These are phyloP conservation scores for Ceratina australensis DNA, from an alignment of 1,140 invertebrate genomes.

Conservation along the genomic window DNA sequence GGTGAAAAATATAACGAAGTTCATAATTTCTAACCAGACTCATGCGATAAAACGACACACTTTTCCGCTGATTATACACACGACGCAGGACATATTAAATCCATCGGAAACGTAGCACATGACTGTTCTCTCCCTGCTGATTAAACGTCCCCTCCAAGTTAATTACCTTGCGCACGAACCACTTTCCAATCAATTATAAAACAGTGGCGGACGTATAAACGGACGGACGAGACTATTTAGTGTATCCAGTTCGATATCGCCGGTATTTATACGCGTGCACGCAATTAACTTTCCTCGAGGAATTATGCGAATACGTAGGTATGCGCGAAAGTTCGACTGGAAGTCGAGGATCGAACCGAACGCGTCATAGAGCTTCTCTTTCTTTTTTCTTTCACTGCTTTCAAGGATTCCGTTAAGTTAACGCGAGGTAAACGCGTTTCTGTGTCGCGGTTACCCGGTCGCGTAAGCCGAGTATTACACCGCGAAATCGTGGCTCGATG, in stretches of 20 bases:
- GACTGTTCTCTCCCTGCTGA: too few species aligned
- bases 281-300: background rate
- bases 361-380: too few species aligned
- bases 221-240: background rate
- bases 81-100: too few species aligned
- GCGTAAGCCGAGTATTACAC: background rate
- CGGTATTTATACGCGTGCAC: background rate
- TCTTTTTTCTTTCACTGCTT: too few species aligned
- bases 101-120: too few species aligned
- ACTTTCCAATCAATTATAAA: background rate
- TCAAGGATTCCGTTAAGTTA: constrained; percentile 4
- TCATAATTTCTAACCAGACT: too few species aligned
- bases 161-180: background rate
- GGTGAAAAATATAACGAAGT: too few species aligned
- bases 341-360: too few species aligned
- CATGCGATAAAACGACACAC: too few species aligned
- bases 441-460: constrained; percentile 11
- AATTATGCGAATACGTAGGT: background rate
- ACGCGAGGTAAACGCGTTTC: constrained; percentile 5
- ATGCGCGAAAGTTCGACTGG: too few species aligned
- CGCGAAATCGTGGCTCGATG: background rate
- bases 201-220: background rate
- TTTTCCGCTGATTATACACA: too few species aligned
- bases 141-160: background rate
- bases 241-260: background rate